Evolutionary conservation across 2,888 invertebrate genomes (phyloP).

Genomic region (Druceiella hillmani): DNA sequence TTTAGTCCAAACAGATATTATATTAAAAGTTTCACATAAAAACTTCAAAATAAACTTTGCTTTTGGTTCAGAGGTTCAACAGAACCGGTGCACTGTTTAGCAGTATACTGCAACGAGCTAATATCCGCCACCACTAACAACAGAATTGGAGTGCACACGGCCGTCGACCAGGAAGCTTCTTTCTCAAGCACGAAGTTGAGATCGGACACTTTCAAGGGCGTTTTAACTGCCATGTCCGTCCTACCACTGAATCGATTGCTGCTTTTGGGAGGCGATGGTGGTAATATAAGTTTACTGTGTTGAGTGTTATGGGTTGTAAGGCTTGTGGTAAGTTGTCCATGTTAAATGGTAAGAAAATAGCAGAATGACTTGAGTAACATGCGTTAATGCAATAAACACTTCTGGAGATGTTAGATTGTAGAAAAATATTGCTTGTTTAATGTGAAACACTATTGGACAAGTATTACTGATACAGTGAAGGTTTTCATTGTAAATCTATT

Average conservation of each 20-base stretch:
- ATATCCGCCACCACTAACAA: slow-evolving; percentile 92
- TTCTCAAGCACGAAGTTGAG: slow-evolving; percentile 82
- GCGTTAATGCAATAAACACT: too few species aligned
- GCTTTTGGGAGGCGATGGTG: slow-evolving; percentile 88
- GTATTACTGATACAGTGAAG: too few species aligned
- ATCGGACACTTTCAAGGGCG: slow-evolving; percentile 86
- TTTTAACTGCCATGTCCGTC: slow-evolving; percentile 84
- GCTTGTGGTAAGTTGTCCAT: too few species aligned
- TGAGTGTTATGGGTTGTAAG: too few species aligned
- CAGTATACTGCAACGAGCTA: slow-evolving; percentile 72
- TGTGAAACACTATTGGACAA: too few species aligned
- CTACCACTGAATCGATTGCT: slow-evolving; percentile 86
- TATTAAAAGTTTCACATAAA: slow-evolving; percentile 4
- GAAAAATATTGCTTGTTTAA: too few species aligned
- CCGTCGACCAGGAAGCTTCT: slow-evolving; percentile 62
- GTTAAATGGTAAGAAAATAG: too few species aligned
- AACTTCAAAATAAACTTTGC: too few species aligned
- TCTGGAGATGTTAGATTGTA: too few species aligned
- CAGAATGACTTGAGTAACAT: too few species aligned
- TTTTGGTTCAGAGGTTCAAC: slow-evolving; percentile 67
- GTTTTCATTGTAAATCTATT: too few species aligned
- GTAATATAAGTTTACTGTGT: slow-evolving; percentile 76
- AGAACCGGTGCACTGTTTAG: slow-evolving; percentile 88
- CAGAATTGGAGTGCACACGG: slow-evolving; percentile 80
- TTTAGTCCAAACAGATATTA: slow-evolving; percentile 6